Conservation (phyloP, 2,888 invertebrate species). For the Thymelicus sylvestris region DNA sequence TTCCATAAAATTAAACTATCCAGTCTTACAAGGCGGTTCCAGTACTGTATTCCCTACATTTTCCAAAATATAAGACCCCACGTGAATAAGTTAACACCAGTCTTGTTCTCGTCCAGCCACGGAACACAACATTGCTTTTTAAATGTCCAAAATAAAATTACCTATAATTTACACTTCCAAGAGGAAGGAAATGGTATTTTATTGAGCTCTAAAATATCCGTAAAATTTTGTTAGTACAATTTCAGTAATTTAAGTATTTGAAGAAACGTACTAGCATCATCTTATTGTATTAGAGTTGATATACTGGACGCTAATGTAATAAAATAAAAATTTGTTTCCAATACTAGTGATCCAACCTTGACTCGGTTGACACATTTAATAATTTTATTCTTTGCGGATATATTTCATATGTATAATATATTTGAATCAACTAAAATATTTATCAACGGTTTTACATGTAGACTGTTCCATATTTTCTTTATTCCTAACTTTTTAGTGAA, state of each 20-base stretch:
- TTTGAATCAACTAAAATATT: too few relatives aligned
- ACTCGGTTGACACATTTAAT: too few relatives aligned
- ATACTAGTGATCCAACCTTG: neutral
- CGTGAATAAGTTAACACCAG: constrained; percentile 36
- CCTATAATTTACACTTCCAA: constrained; percentile 68
- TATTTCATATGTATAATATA: too few relatives aligned
- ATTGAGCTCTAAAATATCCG: constrained; percentile 54
- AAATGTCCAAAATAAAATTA: constrained; percentile 64
- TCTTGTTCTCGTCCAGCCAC: constrained; percentile 50
- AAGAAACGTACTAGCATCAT: neutral
- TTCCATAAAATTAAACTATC: too few relatives aligned
- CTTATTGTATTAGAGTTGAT: constrained; percentile 3
- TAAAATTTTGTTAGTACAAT: constrained; percentile 42
- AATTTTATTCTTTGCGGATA: too few relatives aligned
- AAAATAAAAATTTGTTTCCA: neutral
- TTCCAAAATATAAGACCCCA: constrained; percentile 25
- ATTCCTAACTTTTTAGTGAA: too few relatives aligned
- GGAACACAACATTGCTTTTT: constrained; percentile 73
- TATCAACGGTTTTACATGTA: too few relatives aligned
- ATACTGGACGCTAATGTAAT: neutral
- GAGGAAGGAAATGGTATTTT: constrained; percentile 67
- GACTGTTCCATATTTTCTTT: too few relatives aligned
- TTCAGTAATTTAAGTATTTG: constrained; percentile 32
- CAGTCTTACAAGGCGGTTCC: neutral
- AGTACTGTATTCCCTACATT: constrained; percentile 8